These are phyloP conservation scores for Boloria euphrosyne DNA, from an alignment of 2,888 invertebrate species.

Conservation along the genomic window DNA sequence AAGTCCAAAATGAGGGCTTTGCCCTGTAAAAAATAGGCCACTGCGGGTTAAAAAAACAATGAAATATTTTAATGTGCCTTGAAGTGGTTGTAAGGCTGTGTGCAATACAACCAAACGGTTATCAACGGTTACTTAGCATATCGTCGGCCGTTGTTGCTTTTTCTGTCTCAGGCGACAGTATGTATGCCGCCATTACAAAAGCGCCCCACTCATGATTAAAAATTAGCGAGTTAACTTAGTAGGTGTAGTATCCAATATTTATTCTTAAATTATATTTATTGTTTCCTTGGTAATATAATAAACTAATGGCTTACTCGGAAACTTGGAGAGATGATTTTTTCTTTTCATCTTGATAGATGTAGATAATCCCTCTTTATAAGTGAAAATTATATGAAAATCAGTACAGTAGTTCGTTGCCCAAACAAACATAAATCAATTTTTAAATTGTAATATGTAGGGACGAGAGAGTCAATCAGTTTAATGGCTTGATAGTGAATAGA, in stretches of 20 bases:
- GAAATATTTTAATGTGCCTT: conserved; percentile 45
- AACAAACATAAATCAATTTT: too few relatives aligned
- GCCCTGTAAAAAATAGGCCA: conserved; percentile 42
- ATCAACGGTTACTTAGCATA: conserved; percentile 79
- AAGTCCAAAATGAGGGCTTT: conserved; percentile 40
- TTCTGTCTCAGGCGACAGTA: conserved; percentile 64
- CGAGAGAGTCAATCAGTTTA: too few relatives aligned
- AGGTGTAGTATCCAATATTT: too few relatives aligned
- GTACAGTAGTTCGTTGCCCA: too few relatives aligned
- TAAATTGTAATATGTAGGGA: too few relatives aligned
- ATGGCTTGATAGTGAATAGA: too few relatives aligned
- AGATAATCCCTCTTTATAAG: too few relatives aligned
- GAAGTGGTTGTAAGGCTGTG: conserved; percentile 50
- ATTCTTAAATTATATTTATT: too few relatives aligned
- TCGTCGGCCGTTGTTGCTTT: conserved; percentile 64
- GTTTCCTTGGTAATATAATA: too few relatives aligned
- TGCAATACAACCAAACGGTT: conserved; percentile 54
- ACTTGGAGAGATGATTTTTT: too few relatives aligned
- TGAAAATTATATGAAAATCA: too few relatives aligned
- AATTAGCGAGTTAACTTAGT: neutral
- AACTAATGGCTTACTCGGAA: neutral
- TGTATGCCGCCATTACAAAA: conserved; percentile 51
- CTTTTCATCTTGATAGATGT: too few relatives aligned
- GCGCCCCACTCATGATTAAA: conserved; percentile 47
- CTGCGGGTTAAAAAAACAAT: conserved; percentile 41